Conservation (phyloP, 2,888 invertebrate genomes). For the Agonopterix arenella region DNA sequence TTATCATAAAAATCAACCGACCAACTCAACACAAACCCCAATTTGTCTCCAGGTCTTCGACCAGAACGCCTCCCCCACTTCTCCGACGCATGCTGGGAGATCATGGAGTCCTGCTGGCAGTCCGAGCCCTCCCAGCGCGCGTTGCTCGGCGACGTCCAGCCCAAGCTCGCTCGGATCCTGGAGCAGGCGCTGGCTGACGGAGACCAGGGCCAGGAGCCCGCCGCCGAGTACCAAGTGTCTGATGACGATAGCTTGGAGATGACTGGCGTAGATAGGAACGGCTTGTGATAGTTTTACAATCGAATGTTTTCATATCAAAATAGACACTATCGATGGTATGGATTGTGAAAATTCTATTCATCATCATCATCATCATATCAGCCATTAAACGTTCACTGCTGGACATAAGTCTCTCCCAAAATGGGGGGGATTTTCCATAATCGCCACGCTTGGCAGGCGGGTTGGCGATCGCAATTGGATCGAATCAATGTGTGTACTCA, state of each 20-base stretch:
- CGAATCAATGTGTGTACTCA: too few species aligned
- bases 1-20: too few species aligned
- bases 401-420: too few species aligned
- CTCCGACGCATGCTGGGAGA: slow-evolving; percentile 86
- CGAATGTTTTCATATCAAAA: too few species aligned
- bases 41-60: slow-evolving; percentile 79
- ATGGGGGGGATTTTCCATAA: too few species aligned
- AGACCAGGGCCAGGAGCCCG: slow-evolving; percentile 8
- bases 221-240: slow-evolving; percentile 1
- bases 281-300: not conserved
- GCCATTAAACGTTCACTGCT: too few species aligned
- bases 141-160: slow-evolving; percentile 86
- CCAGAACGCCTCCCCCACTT: slow-evolving; percentile 87
- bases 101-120: slow-evolving; percentile 92
- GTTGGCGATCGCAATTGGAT: too few species aligned
- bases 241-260: slow-evolving; percentile 38
- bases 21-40: not conserved
- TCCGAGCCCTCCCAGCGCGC: slow-evolving; percentile 84
- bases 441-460: too few species aligned
- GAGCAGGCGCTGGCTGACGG: slow-evolving; percentile 17
- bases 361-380: too few species aligned
- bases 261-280: slow-evolving; percentile 26
- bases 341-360: too few species aligned
- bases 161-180: slow-evolving; percentile 77
- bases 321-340: too few species aligned